Evolutionary conservation across 2,888 invertebrate species (phyloP), one percentile per base, ranked within the genome.

Genomic region (Parapristionchus giblindavisi): DNA sequence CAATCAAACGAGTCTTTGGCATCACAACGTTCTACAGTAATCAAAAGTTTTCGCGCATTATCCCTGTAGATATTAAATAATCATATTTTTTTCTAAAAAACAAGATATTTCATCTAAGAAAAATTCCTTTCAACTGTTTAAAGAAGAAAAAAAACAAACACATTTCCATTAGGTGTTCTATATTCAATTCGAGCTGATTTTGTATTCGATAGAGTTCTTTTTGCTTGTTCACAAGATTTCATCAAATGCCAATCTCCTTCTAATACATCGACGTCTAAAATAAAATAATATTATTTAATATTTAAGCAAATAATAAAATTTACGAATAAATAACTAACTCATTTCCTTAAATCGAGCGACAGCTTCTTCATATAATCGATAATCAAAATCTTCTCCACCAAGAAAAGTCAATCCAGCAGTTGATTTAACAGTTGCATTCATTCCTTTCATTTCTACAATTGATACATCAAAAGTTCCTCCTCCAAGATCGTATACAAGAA

Each of bases 351-450:
- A 75, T 21, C 36, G 3, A n/a, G 34, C 34, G 36, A 52, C 51
- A 17, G 52, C 65, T 38, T 73, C 65, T 54, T 54, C 32, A 70
- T 48, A 75, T 14, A 65, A 27, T 36, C 65, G 54, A 34, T 38
- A 48, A 21, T 75, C 71, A 27, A 48, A 75, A 51, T 75, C 75
- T 29, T 63, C 48, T 43, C 75, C 75, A n/a, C 75, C 75, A 54
- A 75, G 75, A 24, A 34, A 48, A 17, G 75, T 75, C n/a, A 48
- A 51, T 2, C 75, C 75, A 70, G 29, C 2, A 21, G 60, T 66
- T 4, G 61, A 38, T n/a, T 36, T 43, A 1, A 75, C 75, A 14
- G n/a, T 40, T 14, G 63, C 60, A n/a, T 75, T 56, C 2, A 34
- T 63, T 36, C 63, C 51, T n/a, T 73, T 72, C 36, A 75, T 60